Evolutionary conservation across 2,888 invertebrate genomes (phyloP), one percentile per base, ranked within the genome.

Genomic region (Sthenelais limicola): DNA sequence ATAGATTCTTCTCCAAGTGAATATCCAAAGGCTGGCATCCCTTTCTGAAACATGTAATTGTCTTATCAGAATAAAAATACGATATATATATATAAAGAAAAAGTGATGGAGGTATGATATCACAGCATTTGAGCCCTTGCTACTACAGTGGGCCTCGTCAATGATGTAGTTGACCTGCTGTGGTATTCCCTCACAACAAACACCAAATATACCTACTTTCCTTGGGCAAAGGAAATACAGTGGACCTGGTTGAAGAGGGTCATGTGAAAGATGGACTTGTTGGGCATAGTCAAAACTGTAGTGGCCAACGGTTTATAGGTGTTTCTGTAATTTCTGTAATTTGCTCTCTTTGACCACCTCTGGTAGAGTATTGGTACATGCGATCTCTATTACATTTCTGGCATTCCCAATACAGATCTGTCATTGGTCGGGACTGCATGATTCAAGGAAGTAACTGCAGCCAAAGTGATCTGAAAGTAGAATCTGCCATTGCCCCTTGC

Each of bases 1-100:
- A 48, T 48, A 4, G n/a, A n/a, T 48, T 48, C 48, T 48, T 48
- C 48, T 9, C 48, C 9, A 48, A 48, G 48, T n/a, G 48, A n/a
- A 48, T 48, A 48, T 2, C 48, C n/a, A n/a, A n/a, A n/a, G n/a
- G n/a, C n/a, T n/a, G n/a, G n/a, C n/a, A n/a, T n/a, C n/a, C n/a
- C n/a, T n/a, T n/a, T n/a, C n/a, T n/a, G n/a, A n/a, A n/a, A n/a
- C n/a, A n/a, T n/a, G n/a, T n/a, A n/a, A n/a, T n/a, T n/a, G n/a
- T n/a, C n/a, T n/a, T n/a, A n/a, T n/a, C n/a, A n/a, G n/a, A n/a
- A n/a, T n/a, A n/a, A n/a, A n/a, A n/a, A n/a, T n/a, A n/a, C n/a
- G n/a, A n/a, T n/a, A n/a, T n/a, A n/a, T n/a, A n/a, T n/a, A n/a
- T n/a, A n/a, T 48, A 9, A 3, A 2, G 48, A 48, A 48, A 24